Evolutionary conservation across 2,113 vertebrate species (phyloP), one percentile per base, ranked within the genome.

Genomic region (Oryzias celebensis): DNA sequence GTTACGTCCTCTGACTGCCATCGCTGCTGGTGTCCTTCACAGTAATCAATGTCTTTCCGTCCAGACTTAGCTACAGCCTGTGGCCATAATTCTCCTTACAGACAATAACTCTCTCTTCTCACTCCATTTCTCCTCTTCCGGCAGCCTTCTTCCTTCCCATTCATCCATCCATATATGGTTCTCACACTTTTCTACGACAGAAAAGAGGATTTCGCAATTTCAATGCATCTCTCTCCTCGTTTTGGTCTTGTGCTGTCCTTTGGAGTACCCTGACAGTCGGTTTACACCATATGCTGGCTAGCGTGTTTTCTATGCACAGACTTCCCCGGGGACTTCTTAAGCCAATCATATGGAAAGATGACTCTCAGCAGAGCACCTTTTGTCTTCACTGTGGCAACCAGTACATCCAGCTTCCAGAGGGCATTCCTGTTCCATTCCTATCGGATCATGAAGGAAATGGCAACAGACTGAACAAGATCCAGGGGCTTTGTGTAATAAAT

Each of bases 1-100:
- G 63, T 58, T 52, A 64, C 46, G 60, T 63, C 58, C 75, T 67
- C 58, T 47, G 69, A 60, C 83, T 77, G 78, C 55, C 65, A 50
- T 73, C 75, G 67, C 71, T 63, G 74, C 62, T 15, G n/a, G 66
- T 65, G 86, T 82, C 84, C 89, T 89, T 89, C 83, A 84, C 61
- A 59, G 63, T 81, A 88, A 90, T 90, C 89, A 66, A 86, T 87
- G 82, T 68, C 73, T 81, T 64, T 73, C 74, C 78, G 80, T 82
- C 57, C 77, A 71, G 68, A 70, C 77, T 64, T 66, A 76, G 80
- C 65, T 51, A 58, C 77, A 55, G 81, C 87, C 84, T 24, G 46
- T 62, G 76, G 75, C 70, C 65, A 77, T 85, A 82, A 88, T 81
- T 87, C 83, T 85, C 71, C 36, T 69, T 79, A 87, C 66, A 82